Conservation (phyloP, 1,140 invertebrate genomes). For the Drosophila suzukii region DNA sequence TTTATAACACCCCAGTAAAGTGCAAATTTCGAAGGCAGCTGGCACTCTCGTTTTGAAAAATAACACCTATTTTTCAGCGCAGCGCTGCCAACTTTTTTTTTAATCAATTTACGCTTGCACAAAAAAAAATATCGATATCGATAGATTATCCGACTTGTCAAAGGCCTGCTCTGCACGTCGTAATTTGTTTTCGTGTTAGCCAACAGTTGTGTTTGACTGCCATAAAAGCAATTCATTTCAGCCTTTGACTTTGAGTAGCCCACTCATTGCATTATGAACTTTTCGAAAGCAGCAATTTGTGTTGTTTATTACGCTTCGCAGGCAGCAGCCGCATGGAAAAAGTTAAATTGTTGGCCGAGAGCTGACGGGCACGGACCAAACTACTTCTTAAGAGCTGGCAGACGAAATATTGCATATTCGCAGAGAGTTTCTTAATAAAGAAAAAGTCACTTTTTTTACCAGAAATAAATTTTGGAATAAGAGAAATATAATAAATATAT, state of each 20-base stretch:
- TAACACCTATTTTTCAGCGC: background rate
- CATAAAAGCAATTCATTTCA: constrained; percentile 12
- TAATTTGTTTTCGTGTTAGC: too few relatives aligned
- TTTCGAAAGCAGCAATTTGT: constrained; percentile 15
- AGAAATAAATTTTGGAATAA: too few relatives aligned
- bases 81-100: constrained; percentile 5
- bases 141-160: background rate
- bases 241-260: constrained; percentile 13
- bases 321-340: background rate
- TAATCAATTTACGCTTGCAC: constrained; percentile 2
- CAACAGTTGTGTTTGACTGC: constrained; percentile 1
- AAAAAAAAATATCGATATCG: constrained; percentile 20
- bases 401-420: too few relatives aligned
- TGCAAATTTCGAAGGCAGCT: constrained; percentile 40
- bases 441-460: too few relatives aligned
- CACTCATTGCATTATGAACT: constrained; percentile 25
- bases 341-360: constrained; percentile 17
- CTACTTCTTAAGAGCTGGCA: background rate
- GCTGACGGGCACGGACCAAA: background rate
- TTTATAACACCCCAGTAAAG: constrained; percentile 29
- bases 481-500: too few relatives aligned
- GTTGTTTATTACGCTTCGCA: constrained; percentile 18
- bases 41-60: constrained; percentile 12
- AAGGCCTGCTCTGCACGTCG: background rate
- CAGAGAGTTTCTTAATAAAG: too few relatives aligned